phyloP scores from a whole-genome alignment of 1,140 invertebrate species.

The Meloidogyne hapla region DNA sequence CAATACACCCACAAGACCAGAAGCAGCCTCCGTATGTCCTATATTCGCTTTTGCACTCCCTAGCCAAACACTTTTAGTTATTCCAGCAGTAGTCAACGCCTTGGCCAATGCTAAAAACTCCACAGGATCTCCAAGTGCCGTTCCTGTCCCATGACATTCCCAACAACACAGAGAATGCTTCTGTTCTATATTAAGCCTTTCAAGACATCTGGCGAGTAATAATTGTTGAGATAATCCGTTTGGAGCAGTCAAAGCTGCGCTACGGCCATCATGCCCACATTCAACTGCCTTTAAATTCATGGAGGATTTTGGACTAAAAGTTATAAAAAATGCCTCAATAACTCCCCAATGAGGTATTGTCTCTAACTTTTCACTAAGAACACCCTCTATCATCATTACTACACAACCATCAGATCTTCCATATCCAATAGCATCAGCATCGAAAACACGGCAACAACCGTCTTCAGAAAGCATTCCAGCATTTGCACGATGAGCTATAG shows the following conservation, averaged over 20 bases:
- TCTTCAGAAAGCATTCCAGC: constrained; percentile 83
- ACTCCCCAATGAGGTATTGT: not conserved
- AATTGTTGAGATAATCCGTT: constrained; percentile 44
- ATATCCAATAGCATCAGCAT: constrained; percentile 71
- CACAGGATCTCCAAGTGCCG: constrained; percentile 56
- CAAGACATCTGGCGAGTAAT: constrained; percentile 24
- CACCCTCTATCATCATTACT: constrained; percentile 41
- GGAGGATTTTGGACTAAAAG: constrained; percentile 15
- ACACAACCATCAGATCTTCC: constrained; percentile 59
- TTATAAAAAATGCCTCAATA: not conserved
- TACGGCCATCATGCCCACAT: constrained; percentile 56
- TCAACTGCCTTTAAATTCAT: constrained; percentile 37
- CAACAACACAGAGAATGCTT: constrained; percentile 31
- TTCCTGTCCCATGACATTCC: constrained; percentile 56
- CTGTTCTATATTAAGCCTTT: constrained; percentile 6
- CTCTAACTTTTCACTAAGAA: constrained; percentile 15
- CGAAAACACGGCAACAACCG: constrained; percentile 87
- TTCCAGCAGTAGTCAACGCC: constrained; percentile 16
- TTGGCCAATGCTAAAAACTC: constrained; percentile 49
- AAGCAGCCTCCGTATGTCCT: constrained; percentile 55
- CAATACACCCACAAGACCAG: constrained; percentile 52
- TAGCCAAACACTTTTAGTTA: not conserved
- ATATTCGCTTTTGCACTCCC: constrained; percentile 48
- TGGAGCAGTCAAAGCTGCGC: constrained; percentile 53
- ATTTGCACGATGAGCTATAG: constrained; percentile 84